Evolutionary conservation across 2,797 vertebrate species (phyloP).

Genomic region (Parambassis ranga): DNA sequence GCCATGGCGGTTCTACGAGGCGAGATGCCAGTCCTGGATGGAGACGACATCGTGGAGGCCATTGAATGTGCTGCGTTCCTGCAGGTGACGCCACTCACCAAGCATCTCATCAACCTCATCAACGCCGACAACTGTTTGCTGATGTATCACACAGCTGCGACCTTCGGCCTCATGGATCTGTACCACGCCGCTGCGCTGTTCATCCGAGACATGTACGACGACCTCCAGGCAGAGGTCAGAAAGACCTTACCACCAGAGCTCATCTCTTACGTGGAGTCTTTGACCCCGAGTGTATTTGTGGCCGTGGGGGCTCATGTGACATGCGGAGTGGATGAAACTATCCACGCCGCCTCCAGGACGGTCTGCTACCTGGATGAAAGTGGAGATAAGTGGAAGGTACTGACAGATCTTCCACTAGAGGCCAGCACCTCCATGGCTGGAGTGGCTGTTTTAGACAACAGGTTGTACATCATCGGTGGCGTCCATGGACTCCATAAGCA

Average conservation of each 20-base stretch:
- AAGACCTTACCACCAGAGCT: slow-evolving; percentile 80
- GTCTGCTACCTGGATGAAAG: slow-evolving; percentile 91
- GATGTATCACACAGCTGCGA: slow-evolving; percentile 87
- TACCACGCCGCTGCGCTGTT: slow-evolving; percentile 83
- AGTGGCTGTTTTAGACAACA: slow-evolving; percentile 88
- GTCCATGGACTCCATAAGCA: slow-evolving; percentile 86
- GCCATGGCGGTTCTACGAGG: slow-evolving; percentile 83
- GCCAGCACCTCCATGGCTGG: slow-evolving; percentile 93
- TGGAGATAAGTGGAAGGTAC: slow-evolving; percentile 84
- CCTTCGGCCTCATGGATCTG: slow-evolving; percentile 87
- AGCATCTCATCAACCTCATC: slow-evolving; percentile 82
- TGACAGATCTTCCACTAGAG: slow-evolving; percentile 86
- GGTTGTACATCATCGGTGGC: slow-evolving; percentile 90
- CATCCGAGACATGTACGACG: slow-evolving; percentile 84
- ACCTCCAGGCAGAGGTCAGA: slow-evolving; percentile 77
- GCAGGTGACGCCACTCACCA: slow-evolving; percentile 83
- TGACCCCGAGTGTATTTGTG: slow-evolving; percentile 84
- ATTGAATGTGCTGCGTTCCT: slow-evolving; percentile 92
- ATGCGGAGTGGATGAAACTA: slow-evolving; percentile 24
- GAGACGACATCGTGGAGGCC: slow-evolving; percentile 86
- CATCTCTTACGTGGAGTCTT: slow-evolving; percentile 82
- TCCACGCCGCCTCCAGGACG: slow-evolving; percentile 77
- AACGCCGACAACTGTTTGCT: slow-evolving; percentile 91
- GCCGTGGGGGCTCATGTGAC: slow-evolving; percentile 76
- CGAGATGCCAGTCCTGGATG: slow-evolving; percentile 77